Percentiles rank a stretch among this genome's conserved stretches.
Evolutionary conservation across 2,888 invertebrate genomes (phyloP).

Genomic region (Morinoia aosen): DNA sequence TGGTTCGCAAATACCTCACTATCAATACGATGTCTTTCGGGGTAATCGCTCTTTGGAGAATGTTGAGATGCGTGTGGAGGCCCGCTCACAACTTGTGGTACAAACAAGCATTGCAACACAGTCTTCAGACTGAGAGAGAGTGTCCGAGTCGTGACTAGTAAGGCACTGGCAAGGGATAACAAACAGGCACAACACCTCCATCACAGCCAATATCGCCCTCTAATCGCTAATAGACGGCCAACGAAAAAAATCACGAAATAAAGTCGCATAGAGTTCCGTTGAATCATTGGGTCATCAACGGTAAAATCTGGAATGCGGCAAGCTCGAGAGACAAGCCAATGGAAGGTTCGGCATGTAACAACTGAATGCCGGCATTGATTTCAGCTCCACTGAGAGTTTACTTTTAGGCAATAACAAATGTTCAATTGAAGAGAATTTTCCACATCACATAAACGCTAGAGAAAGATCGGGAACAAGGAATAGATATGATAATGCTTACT

Average conservation of each 20-base stretch:
- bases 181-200: slow-evolving; percentile 13
- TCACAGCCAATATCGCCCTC: slow-evolving; percentile 5
- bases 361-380: background rate
- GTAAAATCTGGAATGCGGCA: slow-evolving; percentile 5
- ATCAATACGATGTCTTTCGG: background rate
- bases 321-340: background rate
- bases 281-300: background rate
- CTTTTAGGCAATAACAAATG: background rate
- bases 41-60: background rate
- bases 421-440: background rate
- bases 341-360: background rate
- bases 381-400: background rate
- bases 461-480: background rate
- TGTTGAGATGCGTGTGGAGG: background rate
- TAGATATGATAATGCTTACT: background rate
- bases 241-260: slow-evolving; percentile 1
- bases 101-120: background rate
- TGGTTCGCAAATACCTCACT: background rate
- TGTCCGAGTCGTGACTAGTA: slow-evolving; percentile 25
- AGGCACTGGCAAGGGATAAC: slow-evolving; percentile 6
- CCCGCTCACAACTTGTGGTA: background rate
- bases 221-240: slow-evolving; percentile 15
- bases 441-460: background rate
- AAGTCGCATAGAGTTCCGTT: background rate
- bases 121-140: background rate